Conservation (phyloP, 2,888 invertebrate genomes). For the Mythimna ferrago region DNA sequence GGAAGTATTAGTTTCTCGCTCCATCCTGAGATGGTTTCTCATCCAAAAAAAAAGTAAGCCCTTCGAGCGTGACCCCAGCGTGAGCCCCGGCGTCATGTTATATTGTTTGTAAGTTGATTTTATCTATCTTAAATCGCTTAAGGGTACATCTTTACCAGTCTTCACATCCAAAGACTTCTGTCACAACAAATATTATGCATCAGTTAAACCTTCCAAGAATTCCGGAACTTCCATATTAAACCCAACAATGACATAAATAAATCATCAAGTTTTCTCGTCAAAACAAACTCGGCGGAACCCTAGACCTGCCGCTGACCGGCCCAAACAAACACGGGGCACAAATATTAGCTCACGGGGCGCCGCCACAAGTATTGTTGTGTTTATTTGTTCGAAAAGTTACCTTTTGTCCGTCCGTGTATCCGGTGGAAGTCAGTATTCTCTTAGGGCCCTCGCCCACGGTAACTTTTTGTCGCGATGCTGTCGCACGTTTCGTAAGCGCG, state of each 20-base stretch:
- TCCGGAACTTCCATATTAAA: neutral
- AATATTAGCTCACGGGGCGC: slow-evolving; percentile 42
- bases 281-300: neutral
- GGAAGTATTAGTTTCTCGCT: too few relatives aligned
- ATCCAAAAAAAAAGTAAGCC: too few relatives aligned
- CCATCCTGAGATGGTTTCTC: too few relatives aligned
- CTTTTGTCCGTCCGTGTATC: slow-evolving; percentile 33
- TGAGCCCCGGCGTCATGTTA: too few relatives aligned
- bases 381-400: slow-evolving; percentile 50
- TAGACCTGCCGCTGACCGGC: slow-evolving; percentile 13
- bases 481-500: too few relatives aligned
- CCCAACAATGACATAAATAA: neutral
- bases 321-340: slow-evolving; percentile 37
- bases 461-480: too few relatives aligned
- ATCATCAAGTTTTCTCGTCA: slow-evolving; percentile 31
- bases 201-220: neutral
- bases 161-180: too few relatives aligned
- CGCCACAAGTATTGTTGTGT: slow-evolving; percentile 45
- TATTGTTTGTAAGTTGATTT: too few relatives aligned
- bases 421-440: slow-evolving; percentile 30
- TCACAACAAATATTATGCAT: neutral
- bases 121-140: too few relatives aligned
- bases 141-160: too few relatives aligned
- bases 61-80: too few relatives aligned
- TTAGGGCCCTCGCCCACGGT: neutral